Conservation (phyloP, 2,888 invertebrate species). For the Muschampia plurimacula region DNA sequence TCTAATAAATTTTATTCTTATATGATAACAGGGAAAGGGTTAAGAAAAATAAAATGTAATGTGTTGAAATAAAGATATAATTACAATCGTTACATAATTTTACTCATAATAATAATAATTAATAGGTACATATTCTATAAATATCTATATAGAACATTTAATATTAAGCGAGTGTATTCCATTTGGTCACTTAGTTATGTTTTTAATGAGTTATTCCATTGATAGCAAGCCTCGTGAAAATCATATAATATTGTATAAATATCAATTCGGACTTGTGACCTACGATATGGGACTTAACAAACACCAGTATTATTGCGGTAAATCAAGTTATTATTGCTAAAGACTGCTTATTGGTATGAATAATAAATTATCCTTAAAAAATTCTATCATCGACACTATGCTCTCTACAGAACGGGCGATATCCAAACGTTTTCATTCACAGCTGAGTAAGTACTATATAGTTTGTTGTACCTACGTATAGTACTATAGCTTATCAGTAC, state of each 20-base stretch:
- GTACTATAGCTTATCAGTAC: constrained; percentile 34
- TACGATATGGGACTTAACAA: constrained; percentile 45
- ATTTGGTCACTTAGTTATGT: constrained; percentile 79
- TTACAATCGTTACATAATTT: constrained; percentile 85
- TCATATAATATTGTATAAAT: constrained; percentile 41
- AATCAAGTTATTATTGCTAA: constrained; percentile 51
- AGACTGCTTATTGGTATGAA: constrained; percentile 50
- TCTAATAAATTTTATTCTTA: not conserved
- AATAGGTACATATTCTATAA: constrained; percentile 84
- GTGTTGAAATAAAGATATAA: constrained; percentile 76
- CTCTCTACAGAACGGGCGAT: constrained; percentile 17
- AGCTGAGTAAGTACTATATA: constrained; percentile 16
- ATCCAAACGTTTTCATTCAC: constrained; percentile 30
- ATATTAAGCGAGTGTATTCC: constrained; percentile 84
- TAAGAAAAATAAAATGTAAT: constrained; percentile 56
- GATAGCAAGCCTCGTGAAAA: constrained; percentile 36
- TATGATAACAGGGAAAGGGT: constrained; percentile 12
- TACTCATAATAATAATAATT: constrained; percentile 79
- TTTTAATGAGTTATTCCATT: constrained; percentile 34
- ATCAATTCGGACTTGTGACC: constrained; percentile 43
- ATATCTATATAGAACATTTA: constrained; percentile 84
- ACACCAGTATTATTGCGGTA: constrained; percentile 46
- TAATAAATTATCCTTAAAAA: constrained; percentile 57
- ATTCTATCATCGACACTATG: constrained; percentile 49
- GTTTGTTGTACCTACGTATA: not conserved